Conservation (phyloP, 2,113 vertebrate genomes). For the Megaptera novaeangliae region DNA sequence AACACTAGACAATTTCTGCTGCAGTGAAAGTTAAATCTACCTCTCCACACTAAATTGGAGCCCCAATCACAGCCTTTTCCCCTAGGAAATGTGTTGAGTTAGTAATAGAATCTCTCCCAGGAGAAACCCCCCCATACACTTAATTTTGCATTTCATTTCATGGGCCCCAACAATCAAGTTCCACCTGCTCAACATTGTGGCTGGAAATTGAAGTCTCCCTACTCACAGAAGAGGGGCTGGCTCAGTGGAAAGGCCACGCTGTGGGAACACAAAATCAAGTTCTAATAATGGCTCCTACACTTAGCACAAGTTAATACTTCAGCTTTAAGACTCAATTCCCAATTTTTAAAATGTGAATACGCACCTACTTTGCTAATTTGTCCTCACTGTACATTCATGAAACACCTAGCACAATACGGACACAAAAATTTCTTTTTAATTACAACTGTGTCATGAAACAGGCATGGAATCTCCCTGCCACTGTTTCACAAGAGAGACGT, state of each 20-base stretch:
- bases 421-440: slow-evolving; percentile 1
- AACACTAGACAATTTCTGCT: not conserved
- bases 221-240: not conserved
- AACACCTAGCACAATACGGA: not conserved
- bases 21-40: not conserved
- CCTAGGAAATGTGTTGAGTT: not conserved
- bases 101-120: not conserved
- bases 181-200: rapidly evolving
- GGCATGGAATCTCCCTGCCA: not conserved
- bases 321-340: not conserved
- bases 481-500: not conserved
- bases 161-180: not conserved
- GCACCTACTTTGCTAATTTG: not conserved
- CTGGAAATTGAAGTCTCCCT: not conserved
- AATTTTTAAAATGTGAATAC: not conserved
- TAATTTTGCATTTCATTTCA: not conserved
- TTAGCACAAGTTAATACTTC: not conserved
- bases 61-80: not conserved
- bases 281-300: not conserved
- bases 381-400: not conserved
- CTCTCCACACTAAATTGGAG: not conserved
- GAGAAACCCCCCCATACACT: not conserved
- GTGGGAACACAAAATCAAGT: not conserved
- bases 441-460: not conserved
- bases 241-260: not conserved